Conservation (phyloP, 2,888 invertebrate species). For the Labia minor region DNA sequence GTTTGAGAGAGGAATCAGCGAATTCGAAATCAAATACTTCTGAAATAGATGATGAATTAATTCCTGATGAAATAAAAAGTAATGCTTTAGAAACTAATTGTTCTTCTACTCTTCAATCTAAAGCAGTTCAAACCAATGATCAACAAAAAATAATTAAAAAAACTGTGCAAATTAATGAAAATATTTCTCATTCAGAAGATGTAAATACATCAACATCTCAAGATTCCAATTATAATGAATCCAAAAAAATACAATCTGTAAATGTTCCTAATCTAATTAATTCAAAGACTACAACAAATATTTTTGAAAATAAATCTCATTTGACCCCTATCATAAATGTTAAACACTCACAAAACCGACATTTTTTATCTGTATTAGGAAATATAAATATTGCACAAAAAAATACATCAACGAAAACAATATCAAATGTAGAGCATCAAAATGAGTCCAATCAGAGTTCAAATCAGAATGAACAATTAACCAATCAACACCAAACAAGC, state of each 20-base stretch:
- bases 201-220: background rate
- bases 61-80: background rate
- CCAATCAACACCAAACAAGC: background rate
- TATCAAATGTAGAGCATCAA: background rate
- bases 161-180: background rate
- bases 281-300: background rate
- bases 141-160: background rate
- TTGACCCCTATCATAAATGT: background rate
- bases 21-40: background rate
- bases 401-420: background rate
- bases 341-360: background rate
- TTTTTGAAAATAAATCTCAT: background rate
- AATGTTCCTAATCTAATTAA: background rate
- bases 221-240: background rate
- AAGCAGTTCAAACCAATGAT: slow-evolving; percentile 35
- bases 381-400: background rate
- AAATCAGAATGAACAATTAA: background rate
- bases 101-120: slow-evolving; percentile 32
- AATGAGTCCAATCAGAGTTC: no score
- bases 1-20: slow-evolving; percentile 13
- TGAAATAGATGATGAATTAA: background rate
- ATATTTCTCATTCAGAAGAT: background rate
- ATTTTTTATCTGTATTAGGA: background rate
- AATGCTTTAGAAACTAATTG: no score
- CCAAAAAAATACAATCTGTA: background rate